Base-by-base conservation (phyloP, 2,888 invertebrate species). In the Chouioia cunea region DNA sequence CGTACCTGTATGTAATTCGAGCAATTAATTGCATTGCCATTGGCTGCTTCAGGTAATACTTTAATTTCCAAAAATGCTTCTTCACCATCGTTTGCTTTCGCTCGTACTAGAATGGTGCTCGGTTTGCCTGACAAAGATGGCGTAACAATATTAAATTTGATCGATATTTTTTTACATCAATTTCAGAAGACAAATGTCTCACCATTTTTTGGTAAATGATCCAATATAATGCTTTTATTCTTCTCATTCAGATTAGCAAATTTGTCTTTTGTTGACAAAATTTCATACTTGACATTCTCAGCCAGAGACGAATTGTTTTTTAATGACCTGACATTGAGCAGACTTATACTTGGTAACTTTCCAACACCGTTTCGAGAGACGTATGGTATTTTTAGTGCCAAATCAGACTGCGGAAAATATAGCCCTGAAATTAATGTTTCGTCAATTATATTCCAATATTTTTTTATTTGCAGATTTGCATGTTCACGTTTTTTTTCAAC, bases 371-470 rank as follows among this genome's bases (percentile, higher is more conserved):
- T 77, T 53, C 70, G 73, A 27, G 58, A 20, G 20, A 76, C 58
- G 48, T 81, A 79, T 2, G 85, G 85, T 57, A 84, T 59, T 48
- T 79, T 79, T 48, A 83, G 53, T 4, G 76, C 78, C 64, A 85
- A 67, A 54, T 85, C 78, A 46, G 85, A 85, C 59, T 85, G 85
- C 18, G 85, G 82, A 73, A 84, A 85, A 69, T 84, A 85, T n/a
- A 85, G 68, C 27, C 78, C 85, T 84, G 81, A 47, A 81, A 82
- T 58, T 73, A 70, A 70, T 48, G 14, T 12, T 48, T 47, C 16
- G 43, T n/a, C 10, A 2, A 12, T 8, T 36, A 10, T 36, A 10
- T 36, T 2, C 36, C 4, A 27, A 27, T 12, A 36, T 10, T 10
- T 4, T 36, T 36, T 1, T 6, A 36, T 36, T 12, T 6, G 12